Evolutionary conservation across 2,113 vertebrate genomes (phyloP).

Genomic region (Burhinus oedicnemus): DNA sequence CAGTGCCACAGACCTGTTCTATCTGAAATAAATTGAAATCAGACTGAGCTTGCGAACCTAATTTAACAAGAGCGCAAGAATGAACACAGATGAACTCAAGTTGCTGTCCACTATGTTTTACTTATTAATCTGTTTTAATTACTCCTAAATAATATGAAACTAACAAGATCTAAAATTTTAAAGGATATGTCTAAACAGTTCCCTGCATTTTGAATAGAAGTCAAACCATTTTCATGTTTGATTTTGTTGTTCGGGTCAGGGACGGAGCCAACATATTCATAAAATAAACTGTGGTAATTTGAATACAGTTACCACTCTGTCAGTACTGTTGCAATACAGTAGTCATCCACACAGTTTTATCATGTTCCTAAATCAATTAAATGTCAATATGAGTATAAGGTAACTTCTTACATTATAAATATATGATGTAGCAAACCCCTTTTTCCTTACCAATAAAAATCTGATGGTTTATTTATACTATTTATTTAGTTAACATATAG

Average conservation of each 20-base stretch:
- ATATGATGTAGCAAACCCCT: not conserved
- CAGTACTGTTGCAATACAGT: not conserved
- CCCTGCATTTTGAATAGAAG: not conserved
- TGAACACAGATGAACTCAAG: not conserved
- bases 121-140: not conserved
- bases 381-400: not conserved
- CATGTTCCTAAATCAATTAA: not conserved
- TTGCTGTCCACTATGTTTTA: not conserved
- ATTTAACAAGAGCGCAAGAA: not conserved
- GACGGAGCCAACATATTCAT: not conserved
- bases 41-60: not conserved
- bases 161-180: not conserved
- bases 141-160: not conserved
- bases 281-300: not conserved
- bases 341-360: not conserved
- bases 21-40: not conserved
- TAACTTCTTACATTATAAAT: not conserved
- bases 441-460: not conserved
- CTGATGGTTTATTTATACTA: not conserved
- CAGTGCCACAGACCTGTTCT: not conserved
- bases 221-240: not conserved
- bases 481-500: not conserved
- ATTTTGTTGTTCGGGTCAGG: not conserved
- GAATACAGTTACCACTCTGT: not conserved
- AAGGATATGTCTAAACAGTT: not conserved